These are phyloP conservation scores for Nothura maculosa DNA, from an alignment of 2,797 vertebrate species.

Conservation along the genomic window DNA sequence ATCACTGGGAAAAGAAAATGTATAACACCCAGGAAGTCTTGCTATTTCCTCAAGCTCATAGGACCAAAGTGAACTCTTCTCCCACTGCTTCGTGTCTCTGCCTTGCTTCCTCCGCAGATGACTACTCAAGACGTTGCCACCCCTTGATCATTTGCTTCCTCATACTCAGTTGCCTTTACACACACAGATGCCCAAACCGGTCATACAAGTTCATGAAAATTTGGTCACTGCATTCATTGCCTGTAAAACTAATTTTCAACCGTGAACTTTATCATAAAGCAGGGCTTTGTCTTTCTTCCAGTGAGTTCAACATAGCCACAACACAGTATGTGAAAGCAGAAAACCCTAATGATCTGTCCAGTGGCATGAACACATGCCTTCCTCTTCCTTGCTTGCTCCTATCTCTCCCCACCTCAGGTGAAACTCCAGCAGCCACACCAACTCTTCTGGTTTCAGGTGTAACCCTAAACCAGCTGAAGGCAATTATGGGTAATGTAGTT, in stretches of 20 bases:
- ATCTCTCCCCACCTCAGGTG: slow-evolving; percentile 22
- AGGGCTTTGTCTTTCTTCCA: neutral
- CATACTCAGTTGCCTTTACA: neutral
- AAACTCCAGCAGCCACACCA: slow-evolving; percentile 67
- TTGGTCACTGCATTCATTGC: neutral
- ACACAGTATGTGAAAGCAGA: neutral
- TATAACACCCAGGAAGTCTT: neutral
- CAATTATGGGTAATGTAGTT: slow-evolving; percentile 81
- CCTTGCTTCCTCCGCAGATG: neutral
- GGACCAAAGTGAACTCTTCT: neutral
- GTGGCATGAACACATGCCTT: neutral
- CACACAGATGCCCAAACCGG: slow-evolving; percentile 37
- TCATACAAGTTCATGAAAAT: slow-evolving; percentile 37
- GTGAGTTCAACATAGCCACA: neutral
- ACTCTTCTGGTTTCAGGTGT: slow-evolving; percentile 77
- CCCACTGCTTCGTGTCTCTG: neutral
- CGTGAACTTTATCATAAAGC: neutral
- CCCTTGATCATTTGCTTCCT: slow-evolving; percentile 35
- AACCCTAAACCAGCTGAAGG: slow-evolving; percentile 19
- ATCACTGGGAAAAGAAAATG: neutral
- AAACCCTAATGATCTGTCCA: neutral
- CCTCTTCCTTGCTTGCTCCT: neutral
- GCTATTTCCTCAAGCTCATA: neutral
- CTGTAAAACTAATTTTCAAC: slow-evolving; percentile 26
- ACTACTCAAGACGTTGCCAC: neutral